phyloP scores from a whole-genome alignment of 1,140 invertebrate genomes.

The Neodiprion virginianus region DNA sequence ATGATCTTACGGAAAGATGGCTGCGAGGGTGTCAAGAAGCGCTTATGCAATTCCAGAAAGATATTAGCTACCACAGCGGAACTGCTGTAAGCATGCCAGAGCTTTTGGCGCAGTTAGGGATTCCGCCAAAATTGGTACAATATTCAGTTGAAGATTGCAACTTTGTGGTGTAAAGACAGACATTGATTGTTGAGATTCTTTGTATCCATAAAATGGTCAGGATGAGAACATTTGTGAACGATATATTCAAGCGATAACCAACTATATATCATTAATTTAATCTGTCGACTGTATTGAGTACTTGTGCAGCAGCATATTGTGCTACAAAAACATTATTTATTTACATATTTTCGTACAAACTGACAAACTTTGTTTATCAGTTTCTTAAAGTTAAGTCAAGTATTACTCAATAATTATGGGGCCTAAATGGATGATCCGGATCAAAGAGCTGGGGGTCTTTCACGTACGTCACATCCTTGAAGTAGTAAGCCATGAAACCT shows the following conservation, averaged over 20 bases:
- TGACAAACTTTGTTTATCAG: background rate
- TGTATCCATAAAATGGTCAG: no score
- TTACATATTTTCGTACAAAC: no score
- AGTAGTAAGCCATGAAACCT: constrained; percentile 78
- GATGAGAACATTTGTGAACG: no score
- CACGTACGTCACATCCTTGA: constrained; percentile 78
- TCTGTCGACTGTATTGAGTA: no score
- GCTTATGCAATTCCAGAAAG: background rate
- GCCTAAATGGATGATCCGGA: constrained; percentile 79
- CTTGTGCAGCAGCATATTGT: no score
- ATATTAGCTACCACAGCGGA: background rate
- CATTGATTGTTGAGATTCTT: no score
- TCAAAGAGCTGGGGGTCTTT: constrained; percentile 89
- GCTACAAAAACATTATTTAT: no score
- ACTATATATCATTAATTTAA: no score
- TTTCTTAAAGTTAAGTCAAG: background rate
- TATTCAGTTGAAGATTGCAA: background rate
- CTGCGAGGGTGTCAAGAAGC: background rate
- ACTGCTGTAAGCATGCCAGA: background rate
- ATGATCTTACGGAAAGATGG: background rate
- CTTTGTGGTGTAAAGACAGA: background rate
- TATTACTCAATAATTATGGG: constrained; percentile 75
- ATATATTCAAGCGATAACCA: no score
- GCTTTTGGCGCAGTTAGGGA: background rate
- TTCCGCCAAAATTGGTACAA: background rate